phyloP scores from a whole-genome alignment of 2,797 vertebrate genomes.

The Acanthurus tractus region DNA sequence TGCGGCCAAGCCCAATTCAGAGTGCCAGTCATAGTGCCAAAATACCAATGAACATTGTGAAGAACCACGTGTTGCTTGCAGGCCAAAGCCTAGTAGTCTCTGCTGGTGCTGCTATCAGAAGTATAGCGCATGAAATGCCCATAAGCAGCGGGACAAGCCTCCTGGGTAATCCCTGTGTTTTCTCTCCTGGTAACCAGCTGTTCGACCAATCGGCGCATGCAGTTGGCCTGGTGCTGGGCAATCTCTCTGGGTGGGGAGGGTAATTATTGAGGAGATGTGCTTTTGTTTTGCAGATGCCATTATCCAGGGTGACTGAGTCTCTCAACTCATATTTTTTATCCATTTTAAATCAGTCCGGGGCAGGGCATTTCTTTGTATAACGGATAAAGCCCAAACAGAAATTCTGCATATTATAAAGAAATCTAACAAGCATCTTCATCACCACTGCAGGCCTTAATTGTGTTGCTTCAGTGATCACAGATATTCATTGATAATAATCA shows the following conservation, averaged over 20 bases:
- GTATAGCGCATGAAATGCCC: conserved; percentile 34
- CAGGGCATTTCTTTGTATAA: conserved; percentile 27
- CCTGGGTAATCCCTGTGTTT: conserved; percentile 75
- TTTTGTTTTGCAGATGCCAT: conserved; percentile 70
- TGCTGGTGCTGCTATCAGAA: conserved; percentile 50
- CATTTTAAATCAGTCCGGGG: conserved; percentile 48
- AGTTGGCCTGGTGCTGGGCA: conserved; percentile 41
- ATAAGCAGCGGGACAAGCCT: conserved; percentile 60
- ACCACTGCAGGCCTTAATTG: not conserved
- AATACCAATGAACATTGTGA: conserved; percentile 65
- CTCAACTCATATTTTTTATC: conserved; percentile 45
- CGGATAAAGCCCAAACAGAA: conserved; percentile 7
- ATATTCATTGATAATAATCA: not conserved
- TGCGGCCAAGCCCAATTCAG: conserved; percentile 57
- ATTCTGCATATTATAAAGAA: not conserved
- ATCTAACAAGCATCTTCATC: conserved; percentile 2
- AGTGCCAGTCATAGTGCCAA: conserved; percentile 65
- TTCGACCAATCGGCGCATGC: conserved; percentile 73
- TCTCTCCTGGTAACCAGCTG: conserved; percentile 79
- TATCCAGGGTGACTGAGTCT: conserved; percentile 35
- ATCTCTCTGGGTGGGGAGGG: conserved; percentile 53
- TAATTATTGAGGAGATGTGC: conserved; percentile 63
- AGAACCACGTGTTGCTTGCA: conserved; percentile 59
- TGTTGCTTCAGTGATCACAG: not conserved
- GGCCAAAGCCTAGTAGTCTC: conserved; percentile 16